These are phyloP conservation scores for Sebastes minor DNA, from an alignment of 2,797 vertebrate genomes.

Conservation along the genomic window DNA sequence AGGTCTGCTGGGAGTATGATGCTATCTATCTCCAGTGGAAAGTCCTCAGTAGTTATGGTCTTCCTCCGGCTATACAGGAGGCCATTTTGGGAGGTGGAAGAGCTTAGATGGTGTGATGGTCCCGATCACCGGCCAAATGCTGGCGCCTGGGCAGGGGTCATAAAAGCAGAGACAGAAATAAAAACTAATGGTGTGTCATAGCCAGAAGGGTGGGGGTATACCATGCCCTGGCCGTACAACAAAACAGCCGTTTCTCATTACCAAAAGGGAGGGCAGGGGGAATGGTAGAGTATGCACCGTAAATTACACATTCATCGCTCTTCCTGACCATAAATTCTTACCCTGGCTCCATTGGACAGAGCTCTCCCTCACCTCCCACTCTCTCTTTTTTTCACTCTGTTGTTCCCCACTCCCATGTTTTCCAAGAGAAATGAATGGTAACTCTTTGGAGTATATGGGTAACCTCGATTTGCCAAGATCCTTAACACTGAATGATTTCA, in stretches of 20 bases:
- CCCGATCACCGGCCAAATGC: slow-evolving; percentile 66
- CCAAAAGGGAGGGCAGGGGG: slow-evolving; percentile 78
- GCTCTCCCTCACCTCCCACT: slow-evolving; percentile 72
- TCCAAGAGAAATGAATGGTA: slow-evolving; percentile 65
- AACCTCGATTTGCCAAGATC: slow-evolving; percentile 60
- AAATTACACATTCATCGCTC: slow-evolving; percentile 84
- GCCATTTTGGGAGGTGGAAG: slow-evolving; percentile 64
- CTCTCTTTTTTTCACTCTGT: slow-evolving; percentile 47
- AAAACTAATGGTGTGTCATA: slow-evolving; percentile 86
- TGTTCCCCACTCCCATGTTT: slow-evolving; percentile 52
- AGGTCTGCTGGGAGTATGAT: not conserved
- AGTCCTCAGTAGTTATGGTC: slow-evolving; percentile 15
- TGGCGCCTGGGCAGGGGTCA: slow-evolving; percentile 71
- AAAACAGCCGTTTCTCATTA: slow-evolving; percentile 87
- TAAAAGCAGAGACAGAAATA: slow-evolving; percentile 84
- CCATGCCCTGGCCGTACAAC: slow-evolving; percentile 68
- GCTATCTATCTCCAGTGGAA: not conserved
- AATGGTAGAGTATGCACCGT: slow-evolving; percentile 78
- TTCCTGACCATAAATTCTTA: slow-evolving; percentile 83
- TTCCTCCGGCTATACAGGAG: slow-evolving; percentile 39
- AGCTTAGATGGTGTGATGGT: slow-evolving; percentile 59
- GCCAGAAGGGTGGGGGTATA: slow-evolving; percentile 78
- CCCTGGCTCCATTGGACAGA: slow-evolving; percentile 70
- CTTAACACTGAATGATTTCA: slow-evolving; percentile 67
- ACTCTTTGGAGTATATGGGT: slow-evolving; percentile 60